A percentile compares a stretch with the other conserved stretches of the same genome.
Conservation (phyloP, 2,888 invertebrate species). For the Drosophila mayaguana region DNA sequence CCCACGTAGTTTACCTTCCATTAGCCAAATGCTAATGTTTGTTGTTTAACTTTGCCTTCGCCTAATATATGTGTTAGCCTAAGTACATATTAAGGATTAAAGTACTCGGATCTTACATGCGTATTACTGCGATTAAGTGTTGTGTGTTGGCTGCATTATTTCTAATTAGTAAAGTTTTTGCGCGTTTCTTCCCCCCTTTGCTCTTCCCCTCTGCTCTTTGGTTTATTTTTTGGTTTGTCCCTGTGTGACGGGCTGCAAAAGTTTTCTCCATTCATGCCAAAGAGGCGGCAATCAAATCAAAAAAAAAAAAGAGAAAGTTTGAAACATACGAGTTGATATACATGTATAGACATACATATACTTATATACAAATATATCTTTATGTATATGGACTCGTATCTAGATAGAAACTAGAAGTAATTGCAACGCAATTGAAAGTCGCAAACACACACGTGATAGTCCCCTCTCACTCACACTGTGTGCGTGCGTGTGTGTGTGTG, state of each 20-base stretch:
- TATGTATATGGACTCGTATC: conserved; percentile 10
- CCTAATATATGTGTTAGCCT: conserved; percentile 12
- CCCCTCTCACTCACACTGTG: background rate
- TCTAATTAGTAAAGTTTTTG: conserved; percentile 79
- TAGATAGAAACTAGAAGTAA: conserved; percentile 41
- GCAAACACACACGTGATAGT: conserved; percentile 16
- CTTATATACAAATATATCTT: conserved; percentile 7
- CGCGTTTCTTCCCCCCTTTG: conserved; percentile 13
- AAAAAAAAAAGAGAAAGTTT: conserved; percentile 23
- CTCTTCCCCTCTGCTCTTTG: background rate
- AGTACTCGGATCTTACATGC: conserved; percentile 39
- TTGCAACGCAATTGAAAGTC: conserved; percentile 63
- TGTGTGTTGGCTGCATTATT: conserved; percentile 67
- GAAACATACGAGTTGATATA: background rate
- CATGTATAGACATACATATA: background rate
- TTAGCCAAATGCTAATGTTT: background rate
- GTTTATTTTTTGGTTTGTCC: background rate
- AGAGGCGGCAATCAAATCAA: conserved; percentile 69
- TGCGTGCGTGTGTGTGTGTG: background rate
- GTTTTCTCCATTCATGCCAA: conserved; percentile 53
- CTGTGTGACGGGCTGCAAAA: conserved; percentile 30
- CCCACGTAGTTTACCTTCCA: background rate
- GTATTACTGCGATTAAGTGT: conserved; percentile 39
- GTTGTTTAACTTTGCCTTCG: background rate
- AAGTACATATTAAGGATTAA: conserved; percentile 31